Percentiles rank a stretch among this genome's conserved stretches.
Evolutionary conservation across 2,113 vertebrate species (phyloP).

Genomic region (Engystomops pustulosus): DNA sequence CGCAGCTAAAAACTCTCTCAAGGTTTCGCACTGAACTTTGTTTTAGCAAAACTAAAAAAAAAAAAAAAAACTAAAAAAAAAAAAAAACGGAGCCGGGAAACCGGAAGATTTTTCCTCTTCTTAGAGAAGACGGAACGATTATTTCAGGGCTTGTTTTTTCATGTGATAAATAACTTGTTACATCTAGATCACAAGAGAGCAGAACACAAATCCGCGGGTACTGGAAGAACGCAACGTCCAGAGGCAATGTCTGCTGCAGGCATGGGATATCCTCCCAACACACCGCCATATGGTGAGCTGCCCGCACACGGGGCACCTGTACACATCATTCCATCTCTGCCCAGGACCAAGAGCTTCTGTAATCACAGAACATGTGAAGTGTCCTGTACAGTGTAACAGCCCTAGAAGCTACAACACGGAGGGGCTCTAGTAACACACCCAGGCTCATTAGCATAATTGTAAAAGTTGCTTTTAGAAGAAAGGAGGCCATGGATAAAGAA

Average conservation of each 20-base stretch:
- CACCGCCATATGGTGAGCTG: constrained; percentile 69
- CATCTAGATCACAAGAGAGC: constrained; percentile 52
- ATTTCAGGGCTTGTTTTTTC: constrained; percentile 34
- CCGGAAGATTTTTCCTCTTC: background rate
- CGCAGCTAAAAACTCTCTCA: constrained; percentile 23
- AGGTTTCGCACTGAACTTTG: constrained; percentile 14
- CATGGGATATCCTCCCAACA: constrained; percentile 70
- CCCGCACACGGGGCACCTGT: constrained; percentile 76
- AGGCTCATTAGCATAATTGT: too few species aligned
- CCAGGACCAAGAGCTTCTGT: background rate
- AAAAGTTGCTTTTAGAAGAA: too few species aligned
- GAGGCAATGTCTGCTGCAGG: constrained; percentile 68
- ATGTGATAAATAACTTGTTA: constrained; percentile 53
- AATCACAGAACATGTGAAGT: too few species aligned
- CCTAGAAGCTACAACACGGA: too few species aligned
- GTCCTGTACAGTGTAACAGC: too few species aligned
- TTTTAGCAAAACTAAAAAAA: too few species aligned
- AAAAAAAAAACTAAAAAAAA: too few species aligned
- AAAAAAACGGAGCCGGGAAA: constrained; percentile 1
- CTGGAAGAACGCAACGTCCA: constrained; percentile 75
- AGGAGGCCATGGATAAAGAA: too few species aligned
- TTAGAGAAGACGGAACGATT: background rate
- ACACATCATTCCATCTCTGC: constrained; percentile 62
- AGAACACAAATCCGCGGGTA: constrained; percentile 75
- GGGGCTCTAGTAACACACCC: too few species aligned